Evolutionary conservation across 2,888 invertebrate species (phyloP), one percentile per base, ranked within the genome.

Genomic region (Argyra leucocephala): DNA sequence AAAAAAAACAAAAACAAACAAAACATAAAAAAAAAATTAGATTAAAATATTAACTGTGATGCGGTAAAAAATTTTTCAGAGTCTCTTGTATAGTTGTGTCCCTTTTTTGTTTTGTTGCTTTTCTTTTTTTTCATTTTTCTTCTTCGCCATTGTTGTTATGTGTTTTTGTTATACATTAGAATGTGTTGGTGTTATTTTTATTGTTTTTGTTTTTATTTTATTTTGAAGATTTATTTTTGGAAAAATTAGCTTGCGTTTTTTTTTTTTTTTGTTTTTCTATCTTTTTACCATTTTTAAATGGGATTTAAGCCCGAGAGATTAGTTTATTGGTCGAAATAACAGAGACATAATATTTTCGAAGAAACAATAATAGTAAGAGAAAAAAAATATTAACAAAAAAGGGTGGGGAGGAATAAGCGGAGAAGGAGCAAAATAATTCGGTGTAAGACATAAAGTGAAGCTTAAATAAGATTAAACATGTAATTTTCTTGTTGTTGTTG

Each of bases 11-110:
- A 31, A 31, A 31, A 31, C 7, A 31, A 31, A 31, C 7, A 6
- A 7, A 15, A n/a, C n/a, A n/a, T n/a, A n/a, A n/a, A n/a, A n/a
- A 12, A 18, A 48, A 23, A 23, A 48, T 63, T 15, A 59, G 62
- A n/a, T 36, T 65, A 22, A 61, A 31, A 48, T 36, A 65, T 22
- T 22, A 62, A 12, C 61, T 65, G 24, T 65, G 65, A 60, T 59
- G 65, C 63, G 21, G 22, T 36, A 22, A 63, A 21, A 63, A 63
- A 23, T 63, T 63, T 57, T 48, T 48, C 48, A 48, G n/a, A 48
- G 18, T 48, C 18, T n/a, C 18, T 18, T 48, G 18, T 48, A 15
- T 48, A 2, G 12, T n/a, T 48, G 3, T 48, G 18, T 18, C 18
- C 18, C 9, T 48, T 18, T 48, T 5, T 5, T n/a, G 12, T 48